Base-by-base conservation (phyloP, 2,797 vertebrate species). In the Gymnothorax javanicus region DNA sequence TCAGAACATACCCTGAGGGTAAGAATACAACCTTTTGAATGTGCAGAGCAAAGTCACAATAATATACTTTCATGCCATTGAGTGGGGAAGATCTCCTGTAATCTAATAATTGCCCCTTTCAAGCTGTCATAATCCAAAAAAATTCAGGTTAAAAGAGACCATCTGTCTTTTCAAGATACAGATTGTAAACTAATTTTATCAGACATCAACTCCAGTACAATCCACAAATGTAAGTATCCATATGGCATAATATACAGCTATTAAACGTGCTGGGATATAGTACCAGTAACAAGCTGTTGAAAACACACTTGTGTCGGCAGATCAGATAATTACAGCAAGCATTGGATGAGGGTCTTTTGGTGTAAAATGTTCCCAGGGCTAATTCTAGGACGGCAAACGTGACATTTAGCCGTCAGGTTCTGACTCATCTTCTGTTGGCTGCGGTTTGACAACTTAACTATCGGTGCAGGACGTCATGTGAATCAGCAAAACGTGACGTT, bases 281-380 rank as follows among this genome's bases (percentile, higher is more conserved):
- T 17, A 7, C n/a, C 25, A 59, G 4, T 17, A 33, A 33, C 59
- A 69, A 69, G 20, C 4, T 17, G 12, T 27, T 27, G 15, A 57
- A 57, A n/a, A 50, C 23, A 23, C 13, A 8, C 67, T 69, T 81
- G 8, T 23, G 5, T 59, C 17, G 43, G 33, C 69, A 23, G 43
- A 23, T 56, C 9, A n/a, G 52, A 11, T 52, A n/a, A 77, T 77
- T 60, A 59, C 56, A 58, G 57, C 25, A 59, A 58, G 71, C 33
- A 33, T 67, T 57, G 60, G 56, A 69, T 69, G 15, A 43, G 15
- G 25, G 77, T 25, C 54, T 67, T 75, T 27, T 71, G 83, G 79
- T 86, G 85, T 88, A 85, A 90, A 90, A 82, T 27, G 84, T 85
- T 86, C 87, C 87, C 84, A 9, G 89, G 87, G 89, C 64, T 15